phyloP scores from a whole-genome alignment of 1,140 invertebrate species.

The Apis laboriosa region DNA sequence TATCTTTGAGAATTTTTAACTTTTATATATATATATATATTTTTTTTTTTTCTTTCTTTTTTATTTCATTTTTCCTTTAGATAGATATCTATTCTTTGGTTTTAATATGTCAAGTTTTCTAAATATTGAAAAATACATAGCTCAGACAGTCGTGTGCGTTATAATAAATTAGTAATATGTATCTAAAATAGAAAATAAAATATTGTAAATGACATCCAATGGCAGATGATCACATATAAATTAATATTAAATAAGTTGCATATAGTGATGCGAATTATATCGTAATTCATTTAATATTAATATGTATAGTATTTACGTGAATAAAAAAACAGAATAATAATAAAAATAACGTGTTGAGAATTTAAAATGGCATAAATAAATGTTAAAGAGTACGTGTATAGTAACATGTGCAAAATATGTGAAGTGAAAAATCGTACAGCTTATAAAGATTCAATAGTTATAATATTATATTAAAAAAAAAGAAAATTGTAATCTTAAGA shows the following conservation, averaged over 20 bases:
- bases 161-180: constrained; percentile 41
- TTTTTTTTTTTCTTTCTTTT: neutral
- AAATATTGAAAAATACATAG: constrained; percentile 10
- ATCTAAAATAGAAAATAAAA: constrained; percentile 52
- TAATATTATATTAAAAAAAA: neutral
- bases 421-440: constrained; percentile 24
- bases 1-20: no score
- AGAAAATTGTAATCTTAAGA: constrained; percentile 22
- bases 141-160: constrained; percentile 25
- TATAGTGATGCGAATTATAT: constrained; percentile 10
- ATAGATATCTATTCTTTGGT: neutral
- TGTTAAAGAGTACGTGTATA: constrained; percentile 34
- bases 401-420: constrained; percentile 27
- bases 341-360: constrained; percentile 8
- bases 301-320: constrained; percentile 34
- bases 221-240: constrained; percentile 38
- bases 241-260: constrained; percentile 29
- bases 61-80: neutral
- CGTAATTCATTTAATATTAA: constrained; percentile 36
- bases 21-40: constrained; percentile 10
- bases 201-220: constrained; percentile 38
- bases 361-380: constrained; percentile 30
- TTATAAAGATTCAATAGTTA: constrained; percentile 28
- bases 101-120: neutral
- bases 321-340: neutral